Base-by-base conservation (phyloP, 2,113 vertebrate genomes). In the Prolemur simus region DNA sequence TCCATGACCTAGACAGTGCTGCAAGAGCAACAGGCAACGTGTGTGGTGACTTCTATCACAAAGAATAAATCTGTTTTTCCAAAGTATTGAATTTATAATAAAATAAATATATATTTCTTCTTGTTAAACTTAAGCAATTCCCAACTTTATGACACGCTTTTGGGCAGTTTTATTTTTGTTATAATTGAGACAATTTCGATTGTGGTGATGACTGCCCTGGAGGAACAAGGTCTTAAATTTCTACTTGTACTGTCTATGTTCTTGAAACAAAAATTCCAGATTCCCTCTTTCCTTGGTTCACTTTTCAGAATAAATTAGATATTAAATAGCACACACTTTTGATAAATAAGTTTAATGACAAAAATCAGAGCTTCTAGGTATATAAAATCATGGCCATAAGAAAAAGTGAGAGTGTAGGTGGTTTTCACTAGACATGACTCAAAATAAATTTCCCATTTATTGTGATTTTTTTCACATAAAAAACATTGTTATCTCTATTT, bases 231-330 rank as follows among this genome's bases (percentile, higher is more conserved):
- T 77, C 32, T 29, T 60, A 23, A 94, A n/a, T 14, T 42, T 56
- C 37, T 34, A 37, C 5, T 39, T 42, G 34, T 0, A 18, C 18
- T 34, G 1, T 14, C 45, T 14, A 73, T 69, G 6, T 15, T 32
- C 25, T 84, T 74, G 25, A 76, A 87, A 71, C 42, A 27, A 88
- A 73, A 69, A 92, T 47, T n/a, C 8, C 21, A 76, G 2, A 2
- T 15, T 82, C 15, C 20, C 9, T 4, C 27, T 52, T 74, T 80
- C 45, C 21, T 71, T 77, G 39, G 9, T 66, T 87, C 14, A 49
- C 15, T 82, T 52, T 74, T 91, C n/a, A 84, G 58, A 66, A 83
- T 80, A 93, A 87, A 87, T 91, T 74, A 83, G 32, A 86, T 58
- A 91, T 34, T 60, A 83, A 78, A 27, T 21, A 89, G 21, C 25